A percentile compares a stretch with the other conserved stretches of the same genome.
These are phyloP conservation scores for Ochropleura leucogaster DNA, from an alignment of 2,888 invertebrate species.

Conservation along the genomic window DNA sequence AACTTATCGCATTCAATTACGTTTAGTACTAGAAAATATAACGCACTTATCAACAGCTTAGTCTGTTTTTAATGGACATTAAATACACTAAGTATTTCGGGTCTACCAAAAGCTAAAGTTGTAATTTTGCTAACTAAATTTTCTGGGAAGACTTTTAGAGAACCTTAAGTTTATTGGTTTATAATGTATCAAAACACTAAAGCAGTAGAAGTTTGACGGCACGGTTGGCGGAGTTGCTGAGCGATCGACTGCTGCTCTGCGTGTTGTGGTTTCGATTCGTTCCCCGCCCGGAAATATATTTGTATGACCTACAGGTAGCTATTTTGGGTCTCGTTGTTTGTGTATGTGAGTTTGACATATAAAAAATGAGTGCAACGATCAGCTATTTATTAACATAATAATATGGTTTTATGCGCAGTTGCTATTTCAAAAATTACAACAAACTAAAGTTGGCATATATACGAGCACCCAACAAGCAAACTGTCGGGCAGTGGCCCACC, in stretches of 20 bases:
- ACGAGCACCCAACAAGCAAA: no score
- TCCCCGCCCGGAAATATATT: no score
- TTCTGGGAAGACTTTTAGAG: neutral
- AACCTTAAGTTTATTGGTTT: neutral
- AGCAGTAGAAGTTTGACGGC: neutral
- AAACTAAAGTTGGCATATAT: no score
- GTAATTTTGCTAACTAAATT: neutral
- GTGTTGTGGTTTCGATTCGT: no score
- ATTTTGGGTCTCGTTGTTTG: no score
- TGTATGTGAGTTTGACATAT: no score
- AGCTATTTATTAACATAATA: no score
- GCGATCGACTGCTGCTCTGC: no score
- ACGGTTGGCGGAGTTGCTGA: no score
- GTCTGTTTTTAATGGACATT: neutral
- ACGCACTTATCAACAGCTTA: slow-evolving; percentile 14
- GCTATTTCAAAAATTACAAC: neutral
- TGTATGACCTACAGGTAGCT: no score
- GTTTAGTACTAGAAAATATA: slow-evolving; percentile 13
- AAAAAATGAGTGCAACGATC: no score
- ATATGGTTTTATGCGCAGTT: neutral
- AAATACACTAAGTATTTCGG: neutral
- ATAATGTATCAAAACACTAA: neutral
- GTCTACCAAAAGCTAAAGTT: neutral
- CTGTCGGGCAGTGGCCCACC: no score
- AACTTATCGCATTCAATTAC: slow-evolving; percentile 27